A percentile compares a stretch with the other conserved stretches of the same genome.
These are phyloP conservation scores for Elephantulus edwardii DNA, from an alignment of 2,113 vertebrate genomes.

Conservation along the genomic window DNA sequence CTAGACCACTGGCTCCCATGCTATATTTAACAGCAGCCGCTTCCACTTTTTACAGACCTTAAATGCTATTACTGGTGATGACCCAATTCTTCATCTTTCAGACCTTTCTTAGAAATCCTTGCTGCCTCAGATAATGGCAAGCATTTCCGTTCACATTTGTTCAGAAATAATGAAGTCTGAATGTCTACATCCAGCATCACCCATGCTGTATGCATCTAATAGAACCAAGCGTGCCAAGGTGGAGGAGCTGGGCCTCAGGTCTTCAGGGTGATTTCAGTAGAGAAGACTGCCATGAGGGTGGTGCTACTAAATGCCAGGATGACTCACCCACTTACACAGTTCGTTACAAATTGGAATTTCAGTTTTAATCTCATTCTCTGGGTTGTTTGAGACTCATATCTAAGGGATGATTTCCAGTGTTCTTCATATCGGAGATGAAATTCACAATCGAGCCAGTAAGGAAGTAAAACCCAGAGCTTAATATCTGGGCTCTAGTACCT, in stretches of 20 bases:
- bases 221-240: neutral
- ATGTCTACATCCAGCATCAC: neutral
- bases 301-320: slow-evolving; percentile 22
- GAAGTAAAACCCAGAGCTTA: neutral
- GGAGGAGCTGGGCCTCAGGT: neutral
- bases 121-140: slow-evolving; percentile 12
- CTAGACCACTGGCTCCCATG: neutral
- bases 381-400: neutral
- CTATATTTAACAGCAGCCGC: neutral
- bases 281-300: neutral
- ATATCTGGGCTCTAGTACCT: neutral
- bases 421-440: neutral
- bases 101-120: neutral
- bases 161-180: neutral
- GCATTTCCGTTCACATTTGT: neutral
- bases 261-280: neutral
- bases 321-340: neutral
- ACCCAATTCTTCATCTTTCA: neutral
- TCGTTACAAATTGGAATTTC: neutral
- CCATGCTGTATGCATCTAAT: neutral
- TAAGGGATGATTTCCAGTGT: neutral
- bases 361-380: neutral
- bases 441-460: neutral
- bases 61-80: neutral
- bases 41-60: slow-evolving; percentile 12